Percentiles rank a stretch among this genome's conserved stretches.
phyloP scores from a whole-genome alignment of 2,888 invertebrate species.

The Pristionchus entomophagus region DNA sequence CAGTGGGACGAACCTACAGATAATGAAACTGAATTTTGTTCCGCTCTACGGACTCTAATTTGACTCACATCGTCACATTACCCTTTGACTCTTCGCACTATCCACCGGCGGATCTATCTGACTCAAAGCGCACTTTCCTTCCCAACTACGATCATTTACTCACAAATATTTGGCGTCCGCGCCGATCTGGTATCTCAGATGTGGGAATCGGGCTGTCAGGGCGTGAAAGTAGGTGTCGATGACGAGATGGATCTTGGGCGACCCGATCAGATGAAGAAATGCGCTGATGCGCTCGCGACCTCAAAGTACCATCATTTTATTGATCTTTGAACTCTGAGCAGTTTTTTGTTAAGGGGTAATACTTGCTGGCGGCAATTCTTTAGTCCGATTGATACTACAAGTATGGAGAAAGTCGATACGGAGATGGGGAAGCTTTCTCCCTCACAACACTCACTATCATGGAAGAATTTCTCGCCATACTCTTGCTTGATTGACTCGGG shows the following conservation, averaged over 20 bases:
- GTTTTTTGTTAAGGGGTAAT: too few relatives aligned
- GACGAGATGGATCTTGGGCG: constrained; percentile 55
- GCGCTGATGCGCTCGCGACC: constrained; percentile 50
- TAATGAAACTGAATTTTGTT: neutral
- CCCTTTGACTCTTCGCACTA: too few relatives aligned
- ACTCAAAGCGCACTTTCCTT: too few relatives aligned
- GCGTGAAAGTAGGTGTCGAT: constrained; percentile 71
- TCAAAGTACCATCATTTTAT: neutral
- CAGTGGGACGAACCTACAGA: constrained; percentile 55
- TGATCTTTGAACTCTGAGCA: neutral
- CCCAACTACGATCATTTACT: too few relatives aligned
- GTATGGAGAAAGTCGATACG: too few relatives aligned
- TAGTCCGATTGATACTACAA: too few relatives aligned
- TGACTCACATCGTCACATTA: neutral
- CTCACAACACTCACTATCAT: too few relatives aligned
- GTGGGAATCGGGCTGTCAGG: constrained; percentile 57
- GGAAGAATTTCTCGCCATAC: constrained; percentile 57
- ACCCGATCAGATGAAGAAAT: constrained; percentile 52
- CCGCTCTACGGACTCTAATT: too few relatives aligned
- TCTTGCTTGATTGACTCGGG: constrained; percentile 51
- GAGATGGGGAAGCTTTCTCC: too few relatives aligned
- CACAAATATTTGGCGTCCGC: neutral
- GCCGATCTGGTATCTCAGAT: constrained; percentile 2
- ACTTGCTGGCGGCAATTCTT: too few relatives aligned
- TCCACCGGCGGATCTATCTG: too few relatives aligned